Evolutionary conservation across 1,140 invertebrate genomes (phyloP).

Genomic region (Mylabris phalerata): DNA sequence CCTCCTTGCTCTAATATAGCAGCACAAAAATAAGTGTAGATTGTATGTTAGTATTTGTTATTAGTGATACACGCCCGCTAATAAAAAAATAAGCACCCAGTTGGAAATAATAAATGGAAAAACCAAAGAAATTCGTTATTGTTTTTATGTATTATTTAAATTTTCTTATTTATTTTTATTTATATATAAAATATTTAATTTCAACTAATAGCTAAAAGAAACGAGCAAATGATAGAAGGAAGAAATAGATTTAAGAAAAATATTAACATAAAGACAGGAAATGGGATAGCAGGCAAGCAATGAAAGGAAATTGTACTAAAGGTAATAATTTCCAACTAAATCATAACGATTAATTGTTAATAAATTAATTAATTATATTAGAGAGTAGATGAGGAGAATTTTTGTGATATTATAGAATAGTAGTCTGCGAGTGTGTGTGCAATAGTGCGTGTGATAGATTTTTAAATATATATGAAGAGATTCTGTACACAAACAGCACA

Average conservation of each 20-base stretch:
- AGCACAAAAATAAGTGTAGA: constrained; percentile 66
- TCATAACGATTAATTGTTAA: background rate
- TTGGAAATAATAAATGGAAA: background rate
- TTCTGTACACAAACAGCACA: constrained; percentile 41
- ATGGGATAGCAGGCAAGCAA: too few species aligned
- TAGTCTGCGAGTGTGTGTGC: constrained; percentile 41
- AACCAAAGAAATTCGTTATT: background rate
- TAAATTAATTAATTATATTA: background rate
- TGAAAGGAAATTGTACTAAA: too few species aligned
- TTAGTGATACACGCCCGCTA: constrained; percentile 29
- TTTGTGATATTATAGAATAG: background rate
- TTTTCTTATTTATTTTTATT: too few species aligned
- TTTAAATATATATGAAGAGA: constrained; percentile 27
- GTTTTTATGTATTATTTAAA: background rate
- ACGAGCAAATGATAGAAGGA: too few species aligned
- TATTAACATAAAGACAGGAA: too few species aligned
- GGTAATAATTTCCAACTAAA: background rate
- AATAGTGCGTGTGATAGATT: constrained; percentile 30
- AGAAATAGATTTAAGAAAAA: too few species aligned
- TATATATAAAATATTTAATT: too few species aligned
- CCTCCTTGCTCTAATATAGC: constrained; percentile 92
- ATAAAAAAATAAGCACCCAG: constrained; percentile 11
- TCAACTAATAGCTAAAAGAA: too few species aligned
- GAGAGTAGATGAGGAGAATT: too few species aligned
- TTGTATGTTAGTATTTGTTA: constrained; percentile 42